Percentiles rank a stretch among this genome's conserved stretches.
Conservation (phyloP, 2,113 vertebrate genomes). For the Thalassoma bifasciatum region DNA sequence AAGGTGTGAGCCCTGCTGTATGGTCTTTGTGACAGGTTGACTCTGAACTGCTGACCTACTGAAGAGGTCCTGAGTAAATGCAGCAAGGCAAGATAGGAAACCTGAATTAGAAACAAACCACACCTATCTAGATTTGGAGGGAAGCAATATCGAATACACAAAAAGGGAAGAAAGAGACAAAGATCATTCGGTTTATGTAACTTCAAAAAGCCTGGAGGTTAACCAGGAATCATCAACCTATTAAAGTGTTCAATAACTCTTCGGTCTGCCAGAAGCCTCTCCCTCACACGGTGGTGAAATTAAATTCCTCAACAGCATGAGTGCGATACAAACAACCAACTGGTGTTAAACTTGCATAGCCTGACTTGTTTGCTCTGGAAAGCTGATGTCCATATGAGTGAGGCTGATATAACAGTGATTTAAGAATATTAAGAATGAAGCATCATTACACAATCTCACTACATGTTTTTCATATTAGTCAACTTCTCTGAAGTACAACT, state of each 20-base stretch:
- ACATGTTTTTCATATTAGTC: not conserved
- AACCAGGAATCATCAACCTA: constrained; percentile 39
- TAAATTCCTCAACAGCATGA: constrained; percentile 42
- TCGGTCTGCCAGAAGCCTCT: constrained; percentile 28
- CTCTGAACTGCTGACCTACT: constrained; percentile 15
- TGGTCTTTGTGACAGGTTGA: not conserved
- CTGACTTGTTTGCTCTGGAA: not conserved
- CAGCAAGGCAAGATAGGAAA: constrained; percentile 50
- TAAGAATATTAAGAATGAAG: not conserved
- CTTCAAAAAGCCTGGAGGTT: constrained; percentile 22
- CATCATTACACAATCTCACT: not conserved
- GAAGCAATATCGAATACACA: not conserved
- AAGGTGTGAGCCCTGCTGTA: not conserved
- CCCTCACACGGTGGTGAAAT: constrained; percentile 38
- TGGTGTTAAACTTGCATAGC: constrained; percentile 13
- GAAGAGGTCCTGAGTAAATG: constrained; percentile 21
- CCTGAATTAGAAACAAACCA: constrained; percentile 61
- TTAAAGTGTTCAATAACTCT: constrained; percentile 39
- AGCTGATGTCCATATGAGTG: not conserved
- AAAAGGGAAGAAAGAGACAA: not conserved
- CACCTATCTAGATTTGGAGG: constrained; percentile 14
- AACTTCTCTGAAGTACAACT: not conserved
- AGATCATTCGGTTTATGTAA: constrained; percentile 1
- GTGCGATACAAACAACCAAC: constrained; percentile 35
- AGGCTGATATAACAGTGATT: not conserved